Base-by-base conservation (phyloP, 2,797 vertebrate genomes). In the Staurois parvus region DNA sequence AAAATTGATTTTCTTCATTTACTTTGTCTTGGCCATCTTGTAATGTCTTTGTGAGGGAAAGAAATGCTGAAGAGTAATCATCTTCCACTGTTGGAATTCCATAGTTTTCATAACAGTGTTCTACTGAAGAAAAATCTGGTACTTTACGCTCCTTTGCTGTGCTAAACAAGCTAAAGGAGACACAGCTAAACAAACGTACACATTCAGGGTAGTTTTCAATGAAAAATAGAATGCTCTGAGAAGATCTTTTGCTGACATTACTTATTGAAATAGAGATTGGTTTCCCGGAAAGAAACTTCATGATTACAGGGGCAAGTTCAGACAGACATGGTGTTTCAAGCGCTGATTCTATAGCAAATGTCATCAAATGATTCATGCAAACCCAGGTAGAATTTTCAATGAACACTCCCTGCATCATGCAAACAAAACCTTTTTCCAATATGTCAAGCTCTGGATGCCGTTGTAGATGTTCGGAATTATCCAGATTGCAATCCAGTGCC, bases 171-270 rank as follows among this genome's bases (percentile, higher is more conserved):
- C 19, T 77, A 0, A 75, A 75, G 0, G 13, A 62, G 3, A 37
- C 88, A 74, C 6, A 72, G 40, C 3, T 77, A 79, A 73, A 77
- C 30, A 88, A 52, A 42, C 72, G 67, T 0, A 88, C 30, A 0
- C 67, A 52, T 81, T 88, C 82, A n/a, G 87, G 89, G 40, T 85
- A 87, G 42, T 34, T 70, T 84, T 79, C 80, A 7, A 59, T 78
- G 48, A 88, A 88, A n/a, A 48, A 64, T 0, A 0, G 8, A 19
- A 48, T 32, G 1, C 68, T 8, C 19, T 9, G 17, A 1, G 66
- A 64, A 56, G 19, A 15, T 2, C 15, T 26, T 19, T 0, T 64
- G 0, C 29, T 8, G 32, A 62, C 5, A 42, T 48, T 9, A 74
- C 26, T 76, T 13, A 69, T 26, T 26, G 2, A 2, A 9, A 75